A percentile compares a stretch with the other conserved stretches of the same genome.
These are phyloP conservation scores for Synodontis membranacea DNA, from an alignment of 2,113 vertebrate genomes.

Conservation along the genomic window DNA sequence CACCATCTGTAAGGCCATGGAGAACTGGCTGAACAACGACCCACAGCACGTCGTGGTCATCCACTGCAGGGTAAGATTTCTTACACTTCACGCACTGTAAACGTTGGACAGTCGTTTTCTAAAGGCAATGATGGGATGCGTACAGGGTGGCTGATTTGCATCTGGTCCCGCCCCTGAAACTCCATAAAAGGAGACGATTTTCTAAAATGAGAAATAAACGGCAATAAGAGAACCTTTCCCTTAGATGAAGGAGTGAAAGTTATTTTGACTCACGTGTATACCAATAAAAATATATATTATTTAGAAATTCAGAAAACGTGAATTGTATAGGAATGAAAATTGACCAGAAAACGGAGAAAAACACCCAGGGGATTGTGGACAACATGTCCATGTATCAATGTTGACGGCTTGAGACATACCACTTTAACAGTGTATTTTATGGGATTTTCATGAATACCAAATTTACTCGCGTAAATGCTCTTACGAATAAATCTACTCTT, in stretches of 20 bases:
- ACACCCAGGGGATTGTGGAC: no score
- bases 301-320: background rate
- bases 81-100: background rate
- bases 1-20: slow-evolving; percentile 95
- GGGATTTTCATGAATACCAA: background rate
- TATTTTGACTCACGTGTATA: background rate
- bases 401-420: no score
- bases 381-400: no score
- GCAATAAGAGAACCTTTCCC: background rate
- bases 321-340: background rate
- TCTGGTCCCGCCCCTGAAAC: background rate
- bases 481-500: background rate
- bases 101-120: background rate
- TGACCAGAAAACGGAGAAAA: background rate
- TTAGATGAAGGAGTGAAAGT: background rate
- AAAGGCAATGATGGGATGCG: background rate
- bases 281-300: background rate
- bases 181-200: background rate
- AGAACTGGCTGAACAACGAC: slow-evolving; percentile 89
- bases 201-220: background rate
- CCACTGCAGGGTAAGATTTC: slow-evolving; percentile 85
- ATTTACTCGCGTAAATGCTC: background rate
- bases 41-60: slow-evolving; percentile 90
- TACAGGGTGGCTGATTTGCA: background rate
- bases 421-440: no score